phyloP scores from a whole-genome alignment of 2,797 vertebrate species.

The Macropodus opercularis region DNA sequence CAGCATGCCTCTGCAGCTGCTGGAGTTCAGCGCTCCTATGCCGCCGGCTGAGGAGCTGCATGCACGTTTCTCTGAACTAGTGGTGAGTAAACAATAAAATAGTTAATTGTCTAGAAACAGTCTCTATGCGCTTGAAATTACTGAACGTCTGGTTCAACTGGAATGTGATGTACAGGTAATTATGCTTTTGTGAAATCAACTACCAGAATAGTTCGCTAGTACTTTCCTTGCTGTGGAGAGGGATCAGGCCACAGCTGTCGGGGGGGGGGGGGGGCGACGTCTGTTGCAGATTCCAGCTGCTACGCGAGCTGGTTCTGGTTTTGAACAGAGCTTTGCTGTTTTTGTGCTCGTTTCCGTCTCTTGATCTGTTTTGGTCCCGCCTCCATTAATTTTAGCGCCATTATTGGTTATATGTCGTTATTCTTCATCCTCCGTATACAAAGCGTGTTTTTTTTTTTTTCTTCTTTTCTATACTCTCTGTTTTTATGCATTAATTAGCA shows the following conservation, averaged over 20 bases:
- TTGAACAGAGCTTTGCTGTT: slow-evolving; percentile 40
- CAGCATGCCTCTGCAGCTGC: slow-evolving; percentile 91
- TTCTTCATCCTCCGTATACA: slow-evolving; percentile 7
- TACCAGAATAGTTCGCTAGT: too few species aligned
- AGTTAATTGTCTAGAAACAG: too few species aligned
- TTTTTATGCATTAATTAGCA: slow-evolving; percentile 28
- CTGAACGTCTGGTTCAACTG: too few species aligned
- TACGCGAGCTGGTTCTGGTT: slow-evolving; percentile 21
- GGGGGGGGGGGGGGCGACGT: slow-evolving; percentile 25
- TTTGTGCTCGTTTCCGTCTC: slow-evolving; percentile 41
- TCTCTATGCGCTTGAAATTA: too few species aligned
- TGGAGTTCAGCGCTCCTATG: slow-evolving; percentile 95
- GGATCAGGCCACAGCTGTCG: slow-evolving; percentile 62
- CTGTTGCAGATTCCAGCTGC: slow-evolving; percentile 44
- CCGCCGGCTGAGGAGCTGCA: slow-evolving; percentile 93
- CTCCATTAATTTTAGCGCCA: slow-evolving; percentile 23
- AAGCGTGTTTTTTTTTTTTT: slow-evolving; percentile 31
- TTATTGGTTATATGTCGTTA: slow-evolving; percentile 21
- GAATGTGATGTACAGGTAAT: too few species aligned
- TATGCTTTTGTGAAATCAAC: too few species aligned
- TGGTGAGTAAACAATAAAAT: slow-evolving; percentile 97
- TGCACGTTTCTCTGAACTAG: slow-evolving; percentile 93
- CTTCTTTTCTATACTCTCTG: slow-evolving; percentile 3
- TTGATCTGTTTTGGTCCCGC: slow-evolving; percentile 19
- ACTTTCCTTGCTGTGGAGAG: slow-evolving; percentile 33